Evolutionary conservation across 2,113 vertebrate species (phyloP).

Genomic region (Nicator chloris): DNA sequence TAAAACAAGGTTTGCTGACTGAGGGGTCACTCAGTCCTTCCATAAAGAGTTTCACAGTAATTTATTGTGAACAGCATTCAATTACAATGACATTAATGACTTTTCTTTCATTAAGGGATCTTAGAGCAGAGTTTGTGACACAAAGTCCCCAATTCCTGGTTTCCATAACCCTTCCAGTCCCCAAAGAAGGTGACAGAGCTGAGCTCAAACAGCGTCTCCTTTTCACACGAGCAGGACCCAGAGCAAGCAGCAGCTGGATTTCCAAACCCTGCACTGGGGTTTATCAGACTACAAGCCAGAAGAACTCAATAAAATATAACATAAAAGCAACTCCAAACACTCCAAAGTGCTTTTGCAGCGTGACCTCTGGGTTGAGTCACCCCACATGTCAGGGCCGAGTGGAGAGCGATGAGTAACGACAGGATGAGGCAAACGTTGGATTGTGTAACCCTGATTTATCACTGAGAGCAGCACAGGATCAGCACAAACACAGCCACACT

Average conservation of each 20-base stretch:
- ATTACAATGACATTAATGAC: not conserved
- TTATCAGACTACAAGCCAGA: not conserved
- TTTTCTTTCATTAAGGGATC: not conserved
- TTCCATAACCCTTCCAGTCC: not conserved
- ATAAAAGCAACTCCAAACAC: not conserved
- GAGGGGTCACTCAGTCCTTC: not conserved
- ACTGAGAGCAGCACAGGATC: not conserved
- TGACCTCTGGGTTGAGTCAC: constrained; percentile 7
- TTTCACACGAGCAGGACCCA: not conserved
- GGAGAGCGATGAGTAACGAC: not conserved
- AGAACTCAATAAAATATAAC: not conserved
- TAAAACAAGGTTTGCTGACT: not conserved
- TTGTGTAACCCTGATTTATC: not conserved
- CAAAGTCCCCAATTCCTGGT: not conserved
- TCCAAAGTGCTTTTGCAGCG: not conserved
- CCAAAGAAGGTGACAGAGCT: not conserved
- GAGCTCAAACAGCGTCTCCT: not conserved
- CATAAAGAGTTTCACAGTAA: rapidly evolving
- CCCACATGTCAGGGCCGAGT: not conserved
- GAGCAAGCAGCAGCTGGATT: not conserved
- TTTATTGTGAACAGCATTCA: not conserved
- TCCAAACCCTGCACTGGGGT: not conserved
- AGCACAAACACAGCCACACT: not conserved
- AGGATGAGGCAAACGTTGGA: not conserved
- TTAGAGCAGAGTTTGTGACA: not conserved